A percentile compares a stretch with the other conserved stretches of the same genome.
phyloP scores from a whole-genome alignment of 2,113 vertebrate genomes.

The Struthidea cinerea region DNA sequence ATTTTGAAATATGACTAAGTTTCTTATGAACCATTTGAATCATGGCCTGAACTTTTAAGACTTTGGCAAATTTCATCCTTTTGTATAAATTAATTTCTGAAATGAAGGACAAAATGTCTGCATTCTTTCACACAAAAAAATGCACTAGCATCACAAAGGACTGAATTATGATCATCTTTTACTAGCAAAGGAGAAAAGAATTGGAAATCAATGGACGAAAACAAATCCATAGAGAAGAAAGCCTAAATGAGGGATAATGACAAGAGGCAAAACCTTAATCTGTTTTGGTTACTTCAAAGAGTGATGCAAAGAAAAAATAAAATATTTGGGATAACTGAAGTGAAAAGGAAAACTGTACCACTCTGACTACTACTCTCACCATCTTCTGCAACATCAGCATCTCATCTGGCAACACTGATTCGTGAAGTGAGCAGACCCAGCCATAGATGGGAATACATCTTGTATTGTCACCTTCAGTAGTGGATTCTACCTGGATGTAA shows the following conservation, averaged over 20 bases:
- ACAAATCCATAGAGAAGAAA: neutral
- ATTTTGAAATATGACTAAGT: neutral
- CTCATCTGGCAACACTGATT: neutral
- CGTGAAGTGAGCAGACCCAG: neutral
- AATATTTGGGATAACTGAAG: neutral
- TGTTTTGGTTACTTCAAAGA: neutral
- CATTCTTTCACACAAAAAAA: neutral
- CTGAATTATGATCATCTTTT: neutral
- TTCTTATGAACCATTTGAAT: neutral
- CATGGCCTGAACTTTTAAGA: neutral
- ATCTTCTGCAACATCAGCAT: neutral
- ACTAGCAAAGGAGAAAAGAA: neutral
- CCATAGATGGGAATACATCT: neutral
- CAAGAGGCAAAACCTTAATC: neutral
- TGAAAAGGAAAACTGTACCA: neutral
- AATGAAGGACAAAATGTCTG: neutral
- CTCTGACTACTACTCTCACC: neutral
- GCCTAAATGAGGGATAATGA: neutral
- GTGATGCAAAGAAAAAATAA: neutral
- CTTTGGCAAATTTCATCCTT: neutral
- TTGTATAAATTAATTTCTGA: neutral
- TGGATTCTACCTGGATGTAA: neutral
- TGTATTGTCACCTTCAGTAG: neutral
- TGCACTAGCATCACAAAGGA: neutral
- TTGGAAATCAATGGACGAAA: neutral